Evolutionary conservation across 2,888 invertebrate species (phyloP), one percentile per base, ranked within the genome.

Genomic region (Philereme vetulata): DNA sequence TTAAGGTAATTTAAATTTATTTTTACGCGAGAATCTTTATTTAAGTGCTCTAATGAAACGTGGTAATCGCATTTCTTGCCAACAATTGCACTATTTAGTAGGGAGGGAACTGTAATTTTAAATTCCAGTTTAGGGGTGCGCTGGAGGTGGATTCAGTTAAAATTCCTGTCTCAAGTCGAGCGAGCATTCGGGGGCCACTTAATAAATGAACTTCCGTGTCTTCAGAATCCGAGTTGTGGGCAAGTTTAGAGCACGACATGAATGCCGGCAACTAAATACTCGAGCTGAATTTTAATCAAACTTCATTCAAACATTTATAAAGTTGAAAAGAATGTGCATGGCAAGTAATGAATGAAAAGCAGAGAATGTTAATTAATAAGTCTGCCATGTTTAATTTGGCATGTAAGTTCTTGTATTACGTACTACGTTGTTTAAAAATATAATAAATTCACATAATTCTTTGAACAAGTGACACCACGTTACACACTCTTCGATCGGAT

Each of bases 151-250:
- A 78, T 77, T 78, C 71, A 73, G 78, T 81, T 81, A 78, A 78
- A 77, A 79, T 81, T 80, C 81, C 72, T 57, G 60, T 64, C 67
- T 65, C 70, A 71, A 72, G 57, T 73, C 68, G 72, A 71, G 68
- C 71, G 67, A 69, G 71, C 71, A 75, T 75, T 73, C 76, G 72
- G 70, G 70, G 72, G 72, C 71, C 76, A 81, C 76, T 80, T 79
- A 77, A 78, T 80, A 75, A 80, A 80, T 75, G 75, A 80, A 80
- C 71, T 75, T 78, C 72, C 73, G 72, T 76, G 77, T 78, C 77
- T 74, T 75, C 72, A 71, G 67, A 59, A 74, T 71, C 66, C 54
- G 57, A 57, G 50, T 48, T 46, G 46, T 51, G 55, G 56, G 55
- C 56, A 62, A 64, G 60, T 64, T 66, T 51, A 56, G 51, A 51